Conservation (phyloP, 2,113 vertebrate species). For the Grallaria varia region DNA sequence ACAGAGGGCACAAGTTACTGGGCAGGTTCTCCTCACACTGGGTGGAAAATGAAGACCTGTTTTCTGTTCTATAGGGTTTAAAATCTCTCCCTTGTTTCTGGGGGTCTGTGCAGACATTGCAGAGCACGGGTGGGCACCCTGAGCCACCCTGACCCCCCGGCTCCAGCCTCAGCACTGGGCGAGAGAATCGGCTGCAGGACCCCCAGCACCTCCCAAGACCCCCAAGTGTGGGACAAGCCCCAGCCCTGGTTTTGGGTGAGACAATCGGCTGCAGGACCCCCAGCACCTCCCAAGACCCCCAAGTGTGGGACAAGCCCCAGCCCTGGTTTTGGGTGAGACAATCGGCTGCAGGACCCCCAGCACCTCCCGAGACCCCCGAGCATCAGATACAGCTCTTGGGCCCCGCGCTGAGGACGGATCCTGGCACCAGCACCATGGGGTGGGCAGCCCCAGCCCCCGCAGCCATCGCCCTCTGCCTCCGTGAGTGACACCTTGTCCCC, state of each 20-base stretch:
- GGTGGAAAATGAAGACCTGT: not conserved
- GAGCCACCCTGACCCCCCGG: not conserved
- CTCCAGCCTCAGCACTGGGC: no score
- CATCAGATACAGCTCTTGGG: rapidly evolving
- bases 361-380: not conserved
- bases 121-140: rapidly evolving
- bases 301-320: not conserved
- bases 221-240: not conserved
- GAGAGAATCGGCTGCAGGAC: not conserved
- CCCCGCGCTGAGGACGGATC: not conserved
- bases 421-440: not conserved
- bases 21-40: rapidly evolving
- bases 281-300: not conserved
- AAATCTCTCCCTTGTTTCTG: rapidly evolving
- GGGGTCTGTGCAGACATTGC: not conserved
- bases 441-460: not conserved
- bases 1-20: not conserved
- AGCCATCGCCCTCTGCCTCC: not conserved
- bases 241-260: not conserved
- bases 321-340: not conserved
- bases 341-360: not conserved
- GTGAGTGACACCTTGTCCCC: not conserved
- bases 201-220: not conserved
- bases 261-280: not conserved
- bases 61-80: not conserved